These are phyloP conservation scores for Neoaliturus tenellus DNA, from an alignment of 2,888 invertebrate genomes.

Conservation along the genomic window DNA sequence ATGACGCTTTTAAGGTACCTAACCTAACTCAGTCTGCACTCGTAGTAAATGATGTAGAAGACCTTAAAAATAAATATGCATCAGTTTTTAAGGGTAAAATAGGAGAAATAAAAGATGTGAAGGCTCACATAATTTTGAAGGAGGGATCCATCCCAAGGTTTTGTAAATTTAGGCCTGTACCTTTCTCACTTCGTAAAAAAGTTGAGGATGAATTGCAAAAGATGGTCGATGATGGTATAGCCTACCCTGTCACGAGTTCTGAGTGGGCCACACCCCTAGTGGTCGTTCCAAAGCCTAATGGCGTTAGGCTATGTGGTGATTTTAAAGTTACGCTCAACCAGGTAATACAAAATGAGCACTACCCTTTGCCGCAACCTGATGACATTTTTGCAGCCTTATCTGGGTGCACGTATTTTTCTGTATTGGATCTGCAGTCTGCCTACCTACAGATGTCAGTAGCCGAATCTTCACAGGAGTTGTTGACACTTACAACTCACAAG, in stretches of 20 bases:
- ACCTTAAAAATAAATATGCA: too few relatives aligned
- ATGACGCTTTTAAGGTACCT: too few relatives aligned
- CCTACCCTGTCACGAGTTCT: neutral
- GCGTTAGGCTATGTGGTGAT: neutral
- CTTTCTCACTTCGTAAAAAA: neutral
- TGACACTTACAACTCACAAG: neutral
- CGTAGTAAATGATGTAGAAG: too few relatives aligned
- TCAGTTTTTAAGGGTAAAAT: too few relatives aligned
- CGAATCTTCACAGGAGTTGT: neutral
- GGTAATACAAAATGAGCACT: neutral
- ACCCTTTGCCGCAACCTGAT: neutral
- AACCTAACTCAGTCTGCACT: too few relatives aligned
- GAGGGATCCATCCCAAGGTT: neutral
- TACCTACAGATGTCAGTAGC: neutral
- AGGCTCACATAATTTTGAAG: too few relatives aligned
- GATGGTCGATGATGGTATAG: neutral
- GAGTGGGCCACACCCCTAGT: neutral
- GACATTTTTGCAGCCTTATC: neutral
- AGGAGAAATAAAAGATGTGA: too few relatives aligned
- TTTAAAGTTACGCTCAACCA: neutral
- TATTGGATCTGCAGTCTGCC: neutral
- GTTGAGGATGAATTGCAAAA: neutral
- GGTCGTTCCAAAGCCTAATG: neutral
- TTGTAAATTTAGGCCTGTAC: neutral
- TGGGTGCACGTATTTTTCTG: neutral